phyloP scores from a whole-genome alignment of 2,888 invertebrate genomes.

The Aplocera efformata region DNA sequence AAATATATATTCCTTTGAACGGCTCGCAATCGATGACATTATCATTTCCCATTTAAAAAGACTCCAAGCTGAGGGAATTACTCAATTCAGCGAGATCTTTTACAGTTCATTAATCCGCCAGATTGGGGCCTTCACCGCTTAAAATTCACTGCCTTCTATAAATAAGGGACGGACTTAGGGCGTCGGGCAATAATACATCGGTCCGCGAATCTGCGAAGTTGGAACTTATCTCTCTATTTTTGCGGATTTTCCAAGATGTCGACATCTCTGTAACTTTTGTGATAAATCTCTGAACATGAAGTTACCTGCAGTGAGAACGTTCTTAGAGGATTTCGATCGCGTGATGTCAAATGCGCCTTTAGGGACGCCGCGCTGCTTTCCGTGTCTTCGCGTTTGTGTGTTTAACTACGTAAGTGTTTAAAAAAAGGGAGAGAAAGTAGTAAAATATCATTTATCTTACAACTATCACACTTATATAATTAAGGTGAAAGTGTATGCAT shows the following conservation, averaged over 20 bases:
- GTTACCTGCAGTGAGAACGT: background rate
- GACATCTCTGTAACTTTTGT: slow-evolving; percentile 16
- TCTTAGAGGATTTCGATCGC: no score
- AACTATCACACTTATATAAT: no score
- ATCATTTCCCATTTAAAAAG: slow-evolving; percentile 54
- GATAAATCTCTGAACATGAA: slow-evolving; percentile 15
- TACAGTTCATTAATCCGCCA: slow-evolving; percentile 70
- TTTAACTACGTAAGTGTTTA: no score
- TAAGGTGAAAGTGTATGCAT: no score
- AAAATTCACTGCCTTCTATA: slow-evolving; percentile 54
- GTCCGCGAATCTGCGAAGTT: slow-evolving; percentile 17
- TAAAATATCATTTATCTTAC: no score
- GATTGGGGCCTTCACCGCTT: slow-evolving; percentile 58
- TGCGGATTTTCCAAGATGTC: slow-evolving; percentile 15
- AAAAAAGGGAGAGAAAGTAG: no score
- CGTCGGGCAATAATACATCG: slow-evolving; percentile 25
- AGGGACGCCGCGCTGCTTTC: no score
- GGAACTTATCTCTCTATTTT: slow-evolving; percentile 19
- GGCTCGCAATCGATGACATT: slow-evolving; percentile 41
- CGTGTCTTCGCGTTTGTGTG: no score
- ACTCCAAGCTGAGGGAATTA: slow-evolving; percentile 52
- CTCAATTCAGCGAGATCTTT: slow-evolving; percentile 68
- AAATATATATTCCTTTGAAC: background rate
- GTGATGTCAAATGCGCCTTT: no score
- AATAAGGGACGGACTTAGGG: slow-evolving; percentile 43